Evolutionary conservation across 2,113 vertebrate genomes (phyloP).

Genomic region (Oncorhynchus keta): DNA sequence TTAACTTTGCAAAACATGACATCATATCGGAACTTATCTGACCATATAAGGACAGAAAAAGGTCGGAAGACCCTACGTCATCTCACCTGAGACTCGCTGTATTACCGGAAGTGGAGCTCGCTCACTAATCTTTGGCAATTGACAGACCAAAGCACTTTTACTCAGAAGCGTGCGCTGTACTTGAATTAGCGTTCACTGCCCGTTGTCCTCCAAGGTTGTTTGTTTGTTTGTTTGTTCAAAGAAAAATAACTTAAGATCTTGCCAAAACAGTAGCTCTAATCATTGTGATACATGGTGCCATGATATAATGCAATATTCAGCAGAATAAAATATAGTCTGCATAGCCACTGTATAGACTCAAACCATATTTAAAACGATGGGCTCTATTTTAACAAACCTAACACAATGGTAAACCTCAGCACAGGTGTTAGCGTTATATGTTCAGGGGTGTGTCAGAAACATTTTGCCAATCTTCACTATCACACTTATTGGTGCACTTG

Average conservation of each 20-base stretch:
- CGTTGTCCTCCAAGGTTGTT: not conserved
- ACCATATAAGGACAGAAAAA: slow-evolving; percentile 67
- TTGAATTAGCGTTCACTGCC: not conserved
- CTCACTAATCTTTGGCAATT: not conserved
- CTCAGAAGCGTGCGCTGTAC: not conserved
- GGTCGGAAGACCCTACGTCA: slow-evolving; percentile 68
- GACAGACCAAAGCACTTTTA: not conserved
- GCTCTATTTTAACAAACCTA: too few relatives aligned
- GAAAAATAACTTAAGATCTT: not conserved
- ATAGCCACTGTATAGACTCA: not conserved
- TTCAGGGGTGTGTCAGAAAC: too few relatives aligned
- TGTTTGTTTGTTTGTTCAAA: not conserved
- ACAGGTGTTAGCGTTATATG: too few relatives aligned
- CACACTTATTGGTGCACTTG: too few relatives aligned
- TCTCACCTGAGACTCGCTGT: slow-evolving; percentile 54
- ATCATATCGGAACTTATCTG: slow-evolving; percentile 68
- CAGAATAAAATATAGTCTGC: not conserved
- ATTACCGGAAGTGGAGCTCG: slow-evolving; percentile 66
- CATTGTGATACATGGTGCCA: too few relatives aligned
- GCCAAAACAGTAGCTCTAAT: not conserved
- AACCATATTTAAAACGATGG: not conserved
- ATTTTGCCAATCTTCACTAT: too few relatives aligned
- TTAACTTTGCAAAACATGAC: slow-evolving; percentile 55
- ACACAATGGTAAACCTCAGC: too few relatives aligned
- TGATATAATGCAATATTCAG: not conserved